Percentiles rank a stretch among this genome's conserved stretches.
phyloP scores from a whole-genome alignment of 2,797 vertebrate species.

The Scolopax bukidnonensis region DNA sequence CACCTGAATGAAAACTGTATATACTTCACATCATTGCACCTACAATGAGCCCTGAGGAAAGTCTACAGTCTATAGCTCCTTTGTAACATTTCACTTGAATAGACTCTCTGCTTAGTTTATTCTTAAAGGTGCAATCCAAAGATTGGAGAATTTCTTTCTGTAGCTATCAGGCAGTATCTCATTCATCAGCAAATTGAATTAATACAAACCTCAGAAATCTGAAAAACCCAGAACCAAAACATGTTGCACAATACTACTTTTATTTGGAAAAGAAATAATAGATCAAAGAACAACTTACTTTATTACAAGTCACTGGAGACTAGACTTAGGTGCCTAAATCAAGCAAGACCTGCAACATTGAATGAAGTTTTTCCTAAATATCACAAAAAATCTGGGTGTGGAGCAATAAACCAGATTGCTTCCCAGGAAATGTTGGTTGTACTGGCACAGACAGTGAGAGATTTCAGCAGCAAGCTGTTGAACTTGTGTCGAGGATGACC shows the following conservation, averaged over 20 bases:
- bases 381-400: neutral
- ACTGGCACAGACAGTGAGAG: neutral
- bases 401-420: neutral
- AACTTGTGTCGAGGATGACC: neutral
- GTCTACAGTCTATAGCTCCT: neutral
- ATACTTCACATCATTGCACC: neutral
- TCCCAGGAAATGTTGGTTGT: neutral
- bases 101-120: neutral
- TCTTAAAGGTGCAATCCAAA: neutral
- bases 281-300: neutral
- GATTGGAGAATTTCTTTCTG: neutral
- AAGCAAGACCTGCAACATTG: neutral
- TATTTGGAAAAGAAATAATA: neutral
- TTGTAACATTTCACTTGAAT: neutral
- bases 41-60: neutral
- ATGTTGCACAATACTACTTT: neutral
- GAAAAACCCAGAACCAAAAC: neutral
- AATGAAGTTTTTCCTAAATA: neutral
- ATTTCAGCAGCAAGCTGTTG: neutral
- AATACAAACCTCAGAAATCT: neutral
- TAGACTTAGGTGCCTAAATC: neutral
- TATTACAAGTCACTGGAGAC: neutral
- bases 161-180: neutral
- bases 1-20: neutral
- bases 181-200: neutral